Evolutionary conservation across 2,888 invertebrate genomes (phyloP), one percentile per base, ranked within the genome.

Genomic region (Odontocerum albicorne): DNA sequence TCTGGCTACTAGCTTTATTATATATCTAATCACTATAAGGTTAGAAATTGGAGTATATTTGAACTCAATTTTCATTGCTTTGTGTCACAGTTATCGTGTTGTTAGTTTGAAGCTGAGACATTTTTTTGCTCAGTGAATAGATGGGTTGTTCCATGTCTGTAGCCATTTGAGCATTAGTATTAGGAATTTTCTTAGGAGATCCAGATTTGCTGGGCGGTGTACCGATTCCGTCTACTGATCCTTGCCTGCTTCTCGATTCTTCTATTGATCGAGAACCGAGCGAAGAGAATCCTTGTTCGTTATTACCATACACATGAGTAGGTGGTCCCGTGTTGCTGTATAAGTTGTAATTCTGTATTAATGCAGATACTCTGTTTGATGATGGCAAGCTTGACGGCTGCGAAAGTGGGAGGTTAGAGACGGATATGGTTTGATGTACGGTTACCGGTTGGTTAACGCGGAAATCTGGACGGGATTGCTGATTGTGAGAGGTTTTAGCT

Each of bases 391-490:
- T 76, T 62, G 68, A 72, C 62, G 74, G 75, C n/a, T 40, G 35
- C 22, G 27, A 39, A 2, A 42, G 33, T 2, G 54, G 19, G 10
- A 31, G 15, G 8, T 31, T 38, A 2, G 46, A 44, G 10, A 36
- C 66, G 4, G 73, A 70, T 2, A 55, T 44, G 4, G 39, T 39
- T 15, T 57, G 57, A 15, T 57, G 55, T 1, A 60, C 42, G 0
- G 77, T 76, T n/a, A 78, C 77, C 0, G 77, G 77, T 57, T 76
- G 77, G 66, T 78, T 75, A 60, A 78, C 67, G 62, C 73, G 75
- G 64, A 78, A 78, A 65, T 77, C 77, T 0, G 75, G 74, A 60
- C 70, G 73, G 0, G 72, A 72, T 1, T 13, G 36, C 36, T 47
- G 33, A 12, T 35, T 20, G 8, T 8, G 10, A 2, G 16, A n/a